These are phyloP conservation scores for Ibidorhyncha struthersii DNA, from an alignment of 2,113 vertebrate species.

Conservation along the genomic window DNA sequence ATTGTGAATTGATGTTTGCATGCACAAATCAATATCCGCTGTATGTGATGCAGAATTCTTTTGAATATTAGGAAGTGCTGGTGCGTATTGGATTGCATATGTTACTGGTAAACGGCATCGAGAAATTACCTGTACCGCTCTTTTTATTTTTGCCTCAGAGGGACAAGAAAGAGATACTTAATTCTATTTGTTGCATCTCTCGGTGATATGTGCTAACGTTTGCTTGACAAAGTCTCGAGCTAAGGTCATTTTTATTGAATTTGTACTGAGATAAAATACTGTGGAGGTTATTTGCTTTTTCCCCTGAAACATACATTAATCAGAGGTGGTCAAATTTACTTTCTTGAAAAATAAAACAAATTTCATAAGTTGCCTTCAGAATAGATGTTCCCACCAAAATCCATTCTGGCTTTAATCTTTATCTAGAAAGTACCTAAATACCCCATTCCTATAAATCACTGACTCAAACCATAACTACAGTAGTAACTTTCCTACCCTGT, in stretches of 20 bases:
- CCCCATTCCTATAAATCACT: neutral
- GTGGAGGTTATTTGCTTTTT: neutral
- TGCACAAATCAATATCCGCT: neutral
- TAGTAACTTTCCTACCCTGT: neutral
- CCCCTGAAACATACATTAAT: neutral
- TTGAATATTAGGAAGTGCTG: neutral
- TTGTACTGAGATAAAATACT: neutral
- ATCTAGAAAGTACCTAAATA: neutral
- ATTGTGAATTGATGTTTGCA: neutral
- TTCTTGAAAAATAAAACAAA: neutral
- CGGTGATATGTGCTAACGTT: neutral
- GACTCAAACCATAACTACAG: neutral
- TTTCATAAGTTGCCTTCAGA: neutral
- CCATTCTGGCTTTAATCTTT: neutral
- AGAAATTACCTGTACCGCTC: neutral
- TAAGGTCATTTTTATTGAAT: neutral
- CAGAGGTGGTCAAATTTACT: neutral
- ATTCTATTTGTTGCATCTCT: neutral
- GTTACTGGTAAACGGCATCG: neutral
- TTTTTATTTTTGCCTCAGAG: neutral
- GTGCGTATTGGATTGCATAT: neutral
- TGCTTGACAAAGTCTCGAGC: neutral
- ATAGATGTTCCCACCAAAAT: neutral
- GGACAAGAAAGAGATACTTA: neutral
- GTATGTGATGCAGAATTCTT: neutral